A percentile compares a stretch with the other conserved stretches of the same genome.
Evolutionary conservation across 2,797 vertebrate genomes (phyloP).

Genomic region (Melanogrammus aeglefinus): DNA sequence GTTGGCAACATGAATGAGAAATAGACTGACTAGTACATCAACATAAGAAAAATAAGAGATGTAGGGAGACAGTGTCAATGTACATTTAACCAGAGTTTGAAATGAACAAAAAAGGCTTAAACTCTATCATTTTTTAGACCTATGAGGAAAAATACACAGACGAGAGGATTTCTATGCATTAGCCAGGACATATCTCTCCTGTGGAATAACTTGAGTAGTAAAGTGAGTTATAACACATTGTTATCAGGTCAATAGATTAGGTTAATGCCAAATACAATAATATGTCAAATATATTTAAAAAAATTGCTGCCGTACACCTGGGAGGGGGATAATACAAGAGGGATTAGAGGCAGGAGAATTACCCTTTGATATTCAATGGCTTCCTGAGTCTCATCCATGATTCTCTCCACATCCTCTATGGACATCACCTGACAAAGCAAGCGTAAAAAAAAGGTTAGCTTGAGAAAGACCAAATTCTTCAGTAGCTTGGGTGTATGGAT

Average conservation of each 20-base stretch:
- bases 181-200: neutral
- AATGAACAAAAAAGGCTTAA: neutral
- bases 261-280: neutral
- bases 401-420: slow-evolving; percentile 89
- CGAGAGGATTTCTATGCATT: neutral
- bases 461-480: neutral
- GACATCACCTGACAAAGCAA: slow-evolving; percentile 84
- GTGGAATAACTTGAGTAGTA: neutral
- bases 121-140: neutral
- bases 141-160: neutral
- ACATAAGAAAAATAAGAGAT: neutral
- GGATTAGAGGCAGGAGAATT: slow-evolving; percentile 18
- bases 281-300: neutral
- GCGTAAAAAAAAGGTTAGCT: slow-evolving; percentile 4
- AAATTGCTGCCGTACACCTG: too few species aligned
- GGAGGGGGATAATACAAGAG: neutral
- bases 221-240: neutral
- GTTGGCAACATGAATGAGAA: neutral
- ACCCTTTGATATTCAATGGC: slow-evolving; percentile 92
- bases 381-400: slow-evolving; percentile 93
- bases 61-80: neutral
- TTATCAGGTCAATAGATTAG: neutral
- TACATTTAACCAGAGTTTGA: neutral
- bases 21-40: too few species aligned
- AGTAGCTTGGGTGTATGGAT: slow-evolving; percentile 7